Evolutionary conservation across 2,113 vertebrate genomes (phyloP).

Genomic region (Tragelaphus scriptus): DNA sequence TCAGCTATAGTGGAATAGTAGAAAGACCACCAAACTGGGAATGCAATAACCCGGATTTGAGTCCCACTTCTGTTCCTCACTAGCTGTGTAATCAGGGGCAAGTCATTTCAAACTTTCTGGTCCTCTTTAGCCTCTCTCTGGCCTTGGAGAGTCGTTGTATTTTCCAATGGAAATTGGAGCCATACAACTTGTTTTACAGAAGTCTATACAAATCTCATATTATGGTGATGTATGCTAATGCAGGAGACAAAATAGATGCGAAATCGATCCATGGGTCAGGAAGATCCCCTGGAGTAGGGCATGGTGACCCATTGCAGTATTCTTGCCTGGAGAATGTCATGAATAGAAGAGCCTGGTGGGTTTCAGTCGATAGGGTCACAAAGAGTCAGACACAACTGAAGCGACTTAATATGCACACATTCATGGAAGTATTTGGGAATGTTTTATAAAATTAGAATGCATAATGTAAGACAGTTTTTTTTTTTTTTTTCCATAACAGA

Average conservation of each 20-base stretch:
- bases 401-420: neutral
- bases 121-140: neutral
- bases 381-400: neutral
- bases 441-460: neutral
- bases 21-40: neutral
- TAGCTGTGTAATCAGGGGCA: neutral
- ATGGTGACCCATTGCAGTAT: neutral
- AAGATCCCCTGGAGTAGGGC: neutral
- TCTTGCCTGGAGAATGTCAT: neutral
- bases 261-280: neutral
- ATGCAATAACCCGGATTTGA: neutral
- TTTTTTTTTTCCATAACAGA: neutral
- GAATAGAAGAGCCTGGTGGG: neutral
- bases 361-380: neutral
- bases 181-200: neutral
- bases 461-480: neutral
- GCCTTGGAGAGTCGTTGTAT: neutral
- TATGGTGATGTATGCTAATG: neutral
- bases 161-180: neutral
- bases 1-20: neutral
- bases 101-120: neutral
- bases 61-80: neutral
- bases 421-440: neutral
- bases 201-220: neutral
- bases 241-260: neutral